Conservation (phyloP, 2,113 vertebrate species). For the Cynopterus brachyotis region DNA sequence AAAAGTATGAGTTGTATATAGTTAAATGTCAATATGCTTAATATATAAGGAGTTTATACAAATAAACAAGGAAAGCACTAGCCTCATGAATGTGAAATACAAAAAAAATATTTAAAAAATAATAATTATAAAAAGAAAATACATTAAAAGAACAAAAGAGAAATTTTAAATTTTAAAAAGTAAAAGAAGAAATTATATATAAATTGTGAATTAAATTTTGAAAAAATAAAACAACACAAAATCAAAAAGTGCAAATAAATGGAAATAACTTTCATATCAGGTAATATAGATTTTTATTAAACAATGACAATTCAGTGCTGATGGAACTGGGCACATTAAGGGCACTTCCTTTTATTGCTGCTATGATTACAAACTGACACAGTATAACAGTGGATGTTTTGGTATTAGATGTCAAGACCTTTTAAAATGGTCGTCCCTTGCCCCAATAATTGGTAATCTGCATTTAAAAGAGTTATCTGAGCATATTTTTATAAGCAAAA, state of each 20-base stretch:
- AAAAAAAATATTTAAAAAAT: not conserved
- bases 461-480: not conserved
- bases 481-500: not conserved
- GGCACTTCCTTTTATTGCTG: not conserved
- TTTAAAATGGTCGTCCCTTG: not conserved
- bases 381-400: not conserved
- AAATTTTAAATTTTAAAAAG: too few relatives aligned
- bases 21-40: not conserved
- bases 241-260: not conserved
- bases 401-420: not conserved
- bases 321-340: not conserved
- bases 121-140: too few relatives aligned
- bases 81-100: not conserved
- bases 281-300: not conserved
- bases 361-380: not conserved
- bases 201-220: constrained; percentile 13
- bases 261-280: not conserved
- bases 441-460: not conserved
- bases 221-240: not conserved
- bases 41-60: not conserved
- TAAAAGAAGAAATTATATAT: not conserved
- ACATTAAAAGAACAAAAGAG: too few relatives aligned
- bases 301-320: not conserved
- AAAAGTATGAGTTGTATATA: not conserved
- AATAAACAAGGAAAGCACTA: not conserved